Percentiles rank a stretch among this genome's conserved stretches.
Evolutionary conservation across 2,113 vertebrate genomes (phyloP).

Genomic region (Osmerus eperlanus): DNA sequence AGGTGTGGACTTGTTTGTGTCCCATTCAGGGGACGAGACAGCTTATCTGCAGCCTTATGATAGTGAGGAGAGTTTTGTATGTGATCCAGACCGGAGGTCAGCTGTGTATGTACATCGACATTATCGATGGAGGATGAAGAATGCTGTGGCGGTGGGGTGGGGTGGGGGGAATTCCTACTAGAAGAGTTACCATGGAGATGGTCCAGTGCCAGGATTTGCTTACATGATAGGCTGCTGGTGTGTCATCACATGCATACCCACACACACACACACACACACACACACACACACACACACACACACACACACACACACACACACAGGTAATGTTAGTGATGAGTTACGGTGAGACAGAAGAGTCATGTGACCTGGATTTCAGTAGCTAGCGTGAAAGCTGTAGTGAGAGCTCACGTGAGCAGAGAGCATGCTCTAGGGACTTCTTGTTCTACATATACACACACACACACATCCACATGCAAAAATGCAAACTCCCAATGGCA

Average conservation of each 20-base stretch:
- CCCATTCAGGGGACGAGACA: too few species aligned
- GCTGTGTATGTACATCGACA: too few species aligned
- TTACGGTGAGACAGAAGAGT: slow-evolving; percentile 22
- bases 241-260: not conserved
- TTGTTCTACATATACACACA: not conserved
- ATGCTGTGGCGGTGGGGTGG: not conserved
- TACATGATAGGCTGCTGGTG: too few species aligned
- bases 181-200: too few species aligned
- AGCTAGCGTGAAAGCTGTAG: slow-evolving; percentile 45
- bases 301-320: slow-evolving; percentile 16
- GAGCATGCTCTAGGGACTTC: slow-evolving; percentile 54
- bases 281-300: not conserved
- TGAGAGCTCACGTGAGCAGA: slow-evolving; percentile 46
- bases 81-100: too few species aligned
- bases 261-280: slow-evolving; percentile 8
- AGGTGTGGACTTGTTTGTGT: not conserved
- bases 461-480: slow-evolving; percentile 15
- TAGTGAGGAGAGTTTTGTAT: too few species aligned
- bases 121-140: too few species aligned
- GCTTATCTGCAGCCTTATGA: too few species aligned
- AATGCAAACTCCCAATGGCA: slow-evolving; percentile 11
- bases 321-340: slow-evolving; percentile 22
- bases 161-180: too few species aligned
- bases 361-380: slow-evolving; percentile 62
- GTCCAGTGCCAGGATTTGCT: too few species aligned